Base-by-base conservation (phyloP, 2,888 invertebrate species). In the Baccha elongata region DNA sequence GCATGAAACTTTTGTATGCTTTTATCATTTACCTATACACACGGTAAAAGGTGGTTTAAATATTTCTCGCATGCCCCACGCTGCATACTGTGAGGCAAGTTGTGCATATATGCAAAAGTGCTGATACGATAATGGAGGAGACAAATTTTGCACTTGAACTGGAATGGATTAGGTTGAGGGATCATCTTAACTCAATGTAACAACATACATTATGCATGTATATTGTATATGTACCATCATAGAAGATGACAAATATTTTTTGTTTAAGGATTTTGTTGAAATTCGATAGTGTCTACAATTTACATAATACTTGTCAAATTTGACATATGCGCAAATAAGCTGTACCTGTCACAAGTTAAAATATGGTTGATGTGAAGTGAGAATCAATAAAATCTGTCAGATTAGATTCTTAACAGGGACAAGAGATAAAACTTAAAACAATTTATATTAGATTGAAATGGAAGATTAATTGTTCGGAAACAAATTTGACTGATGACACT, bases 131-230 rank as follows among this genome's bases (percentile, higher is more conserved):
- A 78, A 60, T 48, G 23, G 65, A 69, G 35, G 55, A 69, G 55
- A 52, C 42, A 73, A 64, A 72, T 73, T 83, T 72, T 83, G 83
- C 67, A 78, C 78, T 83, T 73, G 83, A 83, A 73, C 72, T 65
- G 58, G 58, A 42, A 73, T 55, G 62, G 40, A 69, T 58, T 32
- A 69, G 53, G 58, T 53, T 50, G 44, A 13, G 62, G 58, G 83
- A 83, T 83, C 78, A 83, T 78, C 72, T 58, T 52, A 53, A 67
- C 53, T 81, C 52, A 76, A 76, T 65, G 46, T 67, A 15, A 76
- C 44, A 62, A 23, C 5, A 55, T 58, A 58, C 58, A 3, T 8
- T 8, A 8, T 44, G 35, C 53, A 17, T 15, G 17, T 1, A 32
- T 32, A n/a, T n/a, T n/a, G n/a, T n/a, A n/a, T n/a, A n/a, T n/a